Evolutionary conservation across 1,140 invertebrate genomes (phyloP).

Genomic region (Trichonephila inaurata): DNA sequence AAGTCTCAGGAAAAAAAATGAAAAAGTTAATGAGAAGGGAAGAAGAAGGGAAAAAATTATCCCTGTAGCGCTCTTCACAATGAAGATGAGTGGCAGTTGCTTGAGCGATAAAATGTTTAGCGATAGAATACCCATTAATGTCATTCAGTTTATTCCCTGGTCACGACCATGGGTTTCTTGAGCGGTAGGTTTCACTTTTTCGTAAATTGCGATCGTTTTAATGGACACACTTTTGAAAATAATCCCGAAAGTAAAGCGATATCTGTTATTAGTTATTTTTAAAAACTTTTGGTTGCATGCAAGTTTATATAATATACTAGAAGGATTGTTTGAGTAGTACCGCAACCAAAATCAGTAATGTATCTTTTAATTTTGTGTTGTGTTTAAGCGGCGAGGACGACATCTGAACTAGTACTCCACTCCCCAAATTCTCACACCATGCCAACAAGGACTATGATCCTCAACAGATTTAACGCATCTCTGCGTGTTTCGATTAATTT

Average conservation of each 20-base stretch:
- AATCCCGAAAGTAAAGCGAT: not conserved
- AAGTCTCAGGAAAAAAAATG: not conserved
- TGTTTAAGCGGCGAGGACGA: too few relatives aligned
- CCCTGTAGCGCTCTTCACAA: not conserved
- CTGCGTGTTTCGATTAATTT: too few relatives aligned
- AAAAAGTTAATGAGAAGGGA: slow-evolving; percentile 32
- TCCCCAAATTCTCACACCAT: too few relatives aligned
- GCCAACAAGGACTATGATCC: too few relatives aligned
- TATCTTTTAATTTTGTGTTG: too few relatives aligned
- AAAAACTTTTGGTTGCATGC: not conserved
- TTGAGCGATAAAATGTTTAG: slow-evolving; percentile 49
- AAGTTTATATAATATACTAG: too few relatives aligned
- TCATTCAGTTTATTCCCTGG: slow-evolving; percentile 27
- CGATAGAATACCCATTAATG: slow-evolving; percentile 20
- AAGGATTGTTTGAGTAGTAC: too few relatives aligned
- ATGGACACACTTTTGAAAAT: not conserved
- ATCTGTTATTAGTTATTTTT: not conserved
- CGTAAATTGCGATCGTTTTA: not conserved
- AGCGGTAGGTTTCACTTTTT: not conserved
- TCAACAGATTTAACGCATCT: too few relatives aligned
- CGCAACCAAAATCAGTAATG: not conserved
- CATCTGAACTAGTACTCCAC: too few relatives aligned
- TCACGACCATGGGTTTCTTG: not conserved
- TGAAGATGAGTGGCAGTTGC: slow-evolving; percentile 47
- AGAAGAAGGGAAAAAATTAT: not conserved